Conservation (phyloP, 2,888 invertebrate genomes). For the Apamea epomidion region DNA sequence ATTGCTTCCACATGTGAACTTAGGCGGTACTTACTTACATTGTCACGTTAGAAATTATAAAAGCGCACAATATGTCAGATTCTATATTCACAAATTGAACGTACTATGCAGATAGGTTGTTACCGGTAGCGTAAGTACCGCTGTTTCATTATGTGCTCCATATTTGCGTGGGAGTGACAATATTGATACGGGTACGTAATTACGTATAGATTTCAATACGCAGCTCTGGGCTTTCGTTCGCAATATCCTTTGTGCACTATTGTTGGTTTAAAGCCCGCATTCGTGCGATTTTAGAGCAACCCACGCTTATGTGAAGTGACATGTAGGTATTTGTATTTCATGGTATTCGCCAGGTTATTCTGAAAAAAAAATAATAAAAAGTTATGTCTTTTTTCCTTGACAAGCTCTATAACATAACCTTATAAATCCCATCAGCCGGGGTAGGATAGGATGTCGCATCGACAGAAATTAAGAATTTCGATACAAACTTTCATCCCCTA, state of each 20-base stretch:
- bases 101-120: not conserved
- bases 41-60: not conserved
- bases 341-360: too few relatives aligned
- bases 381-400: not conserved
- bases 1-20: too few relatives aligned
- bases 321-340: not conserved
- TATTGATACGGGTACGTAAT: slow-evolving; percentile 4
- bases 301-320: not conserved
- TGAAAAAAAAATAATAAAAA: not conserved
- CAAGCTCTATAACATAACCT: not conserved
- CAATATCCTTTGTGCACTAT: slow-evolving; percentile 5
- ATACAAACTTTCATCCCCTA: not conserved
- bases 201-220: slow-evolving; percentile 24
- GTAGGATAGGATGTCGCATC: not conserved
- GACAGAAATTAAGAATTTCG: not conserved
- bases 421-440: too few relatives aligned
- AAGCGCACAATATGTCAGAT: not conserved
- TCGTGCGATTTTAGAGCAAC: slow-evolving; percentile 5
- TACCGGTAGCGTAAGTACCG: not conserved
- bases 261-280: not conserved
- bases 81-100: not conserved
- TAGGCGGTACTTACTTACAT: too few relatives aligned
- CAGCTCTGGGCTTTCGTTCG: not conserved
- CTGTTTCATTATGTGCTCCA: slow-evolving; percentile 13
- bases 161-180: slow-evolving; percentile 12